These are phyloP conservation scores for Acinonyx jubatus DNA, from an alignment of 2,113 vertebrate genomes.

Conservation along the genomic window DNA sequence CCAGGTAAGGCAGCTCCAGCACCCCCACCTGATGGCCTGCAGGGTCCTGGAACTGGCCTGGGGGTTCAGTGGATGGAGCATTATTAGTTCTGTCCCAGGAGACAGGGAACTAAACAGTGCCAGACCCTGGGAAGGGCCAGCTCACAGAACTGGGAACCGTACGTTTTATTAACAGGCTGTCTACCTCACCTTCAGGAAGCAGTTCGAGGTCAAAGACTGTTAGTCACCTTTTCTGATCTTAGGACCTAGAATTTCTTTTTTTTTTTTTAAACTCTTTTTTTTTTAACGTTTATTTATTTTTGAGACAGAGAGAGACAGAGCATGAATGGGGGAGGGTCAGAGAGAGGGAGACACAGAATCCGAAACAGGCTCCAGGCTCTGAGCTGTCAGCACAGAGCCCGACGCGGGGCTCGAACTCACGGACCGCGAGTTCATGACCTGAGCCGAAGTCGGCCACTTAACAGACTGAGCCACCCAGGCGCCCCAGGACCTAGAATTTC, in stretches of 20 bases:
- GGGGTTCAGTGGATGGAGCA: neutral
- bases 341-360: no score
- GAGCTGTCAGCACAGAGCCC: no score
- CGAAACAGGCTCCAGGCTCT: no score
- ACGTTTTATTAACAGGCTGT: neutral
- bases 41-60: constrained; percentile 91
- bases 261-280: no score
- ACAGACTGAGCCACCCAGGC: no score
- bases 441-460: no score
- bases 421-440: no score
- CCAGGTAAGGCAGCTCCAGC: constrained; percentile 90
- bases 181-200: neutral
- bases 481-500: neutral
- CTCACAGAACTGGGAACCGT: neutral
- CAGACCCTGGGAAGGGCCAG: neutral
- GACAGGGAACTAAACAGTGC: neutral
- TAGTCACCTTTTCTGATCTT: neutral
- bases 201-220: neutral
- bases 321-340: no score
- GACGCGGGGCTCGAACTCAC: no score
- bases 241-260: neutral
- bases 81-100: neutral
- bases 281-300: no score
- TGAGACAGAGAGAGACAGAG: no score
- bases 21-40: constrained; percentile 86